phyloP scores from a whole-genome alignment of 2,797 vertebrate species.

The Chrosomus eos region DNA sequence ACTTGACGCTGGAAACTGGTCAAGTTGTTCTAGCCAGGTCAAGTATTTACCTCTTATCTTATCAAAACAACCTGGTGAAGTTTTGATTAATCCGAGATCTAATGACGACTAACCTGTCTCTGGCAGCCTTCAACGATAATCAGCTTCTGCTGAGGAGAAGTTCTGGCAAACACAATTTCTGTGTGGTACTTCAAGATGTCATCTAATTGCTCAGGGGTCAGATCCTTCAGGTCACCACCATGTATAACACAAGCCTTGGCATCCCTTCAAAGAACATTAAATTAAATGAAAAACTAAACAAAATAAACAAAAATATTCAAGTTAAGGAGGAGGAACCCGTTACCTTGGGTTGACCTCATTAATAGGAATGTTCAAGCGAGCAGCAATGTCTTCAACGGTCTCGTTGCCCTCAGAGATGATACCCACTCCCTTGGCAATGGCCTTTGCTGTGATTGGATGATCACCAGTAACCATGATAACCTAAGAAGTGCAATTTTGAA shows the following conservation, averaged over 20 bases:
- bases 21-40: neutral
- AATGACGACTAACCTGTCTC: conserved; percentile 82
- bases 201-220: conserved; percentile 86
- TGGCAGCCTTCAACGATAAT: conserved; percentile 98
- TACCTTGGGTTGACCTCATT: conserved; percentile 96
- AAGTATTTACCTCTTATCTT: neutral
- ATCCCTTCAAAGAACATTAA: conserved; percentile 77
- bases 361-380: conserved; percentile 93
- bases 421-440: conserved; percentile 95
- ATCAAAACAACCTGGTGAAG: neutral
- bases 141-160: conserved; percentile 95
- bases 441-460: conserved; percentile 98
- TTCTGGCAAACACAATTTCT: conserved; percentile 96
- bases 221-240: conserved; percentile 92
- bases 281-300: neutral
- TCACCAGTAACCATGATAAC: conserved; percentile 99
- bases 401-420: conserved; percentile 98
- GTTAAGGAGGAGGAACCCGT: neutral
- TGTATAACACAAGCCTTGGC: conserved; percentile 96
- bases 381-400: conserved; percentile 93
- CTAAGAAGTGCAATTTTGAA: conserved; percentile 66
- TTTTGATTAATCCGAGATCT: neutral
- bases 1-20: neutral
- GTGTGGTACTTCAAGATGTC: conserved; percentile 91
- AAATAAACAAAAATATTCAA: neutral